phyloP scores from a whole-genome alignment of 1,140 invertebrate species.

The Drosophila athabasca region DNA sequence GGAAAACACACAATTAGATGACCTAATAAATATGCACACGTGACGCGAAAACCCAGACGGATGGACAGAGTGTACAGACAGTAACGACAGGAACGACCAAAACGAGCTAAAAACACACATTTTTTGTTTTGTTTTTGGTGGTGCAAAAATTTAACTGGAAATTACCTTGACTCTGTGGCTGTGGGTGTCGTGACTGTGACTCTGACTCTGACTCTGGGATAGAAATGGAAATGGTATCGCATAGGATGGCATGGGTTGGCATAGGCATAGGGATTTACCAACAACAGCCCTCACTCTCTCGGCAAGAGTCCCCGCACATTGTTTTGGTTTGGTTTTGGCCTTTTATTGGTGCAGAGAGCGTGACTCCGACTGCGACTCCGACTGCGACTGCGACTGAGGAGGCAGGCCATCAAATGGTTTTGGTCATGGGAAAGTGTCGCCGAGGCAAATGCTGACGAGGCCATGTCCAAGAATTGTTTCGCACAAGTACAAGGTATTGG shows the following conservation, averaged over 20 bases:
- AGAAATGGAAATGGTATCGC: constrained; percentile 35
- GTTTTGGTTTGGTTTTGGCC: constrained; percentile 31
- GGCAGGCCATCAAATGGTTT: constrained; percentile 64
- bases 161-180: constrained; percentile 69
- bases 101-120: constrained; percentile 52
- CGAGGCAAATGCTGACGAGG: constrained; percentile 13
- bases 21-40: constrained; percentile 79
- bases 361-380: constrained; percentile 59
- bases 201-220: constrained; percentile 37
- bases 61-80: constrained; percentile 6
- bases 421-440: constrained; percentile 75
- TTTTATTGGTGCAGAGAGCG: constrained; percentile 79
- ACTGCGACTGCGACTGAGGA: constrained; percentile 41
- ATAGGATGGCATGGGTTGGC: constrained; percentile 1
- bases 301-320: constrained; percentile 26
- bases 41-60: constrained; percentile 44
- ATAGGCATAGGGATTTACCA: constrained; percentile 24
- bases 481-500: constrained; percentile 3
- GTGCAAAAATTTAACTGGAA: constrained; percentile 75
- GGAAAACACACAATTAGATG: constrained; percentile 82
- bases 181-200: constrained; percentile 57
- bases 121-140: constrained; percentile 42
- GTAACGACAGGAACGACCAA: constrained; percentile 4
- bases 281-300: constrained; percentile 36
- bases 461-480: constrained; percentile 40